Percentiles rank a stretch among this genome's conserved stretches.
These are phyloP conservation scores for Lophura nycthemera DNA, from an alignment of 2,113 vertebrate genomes.

Conservation along the genomic window DNA sequence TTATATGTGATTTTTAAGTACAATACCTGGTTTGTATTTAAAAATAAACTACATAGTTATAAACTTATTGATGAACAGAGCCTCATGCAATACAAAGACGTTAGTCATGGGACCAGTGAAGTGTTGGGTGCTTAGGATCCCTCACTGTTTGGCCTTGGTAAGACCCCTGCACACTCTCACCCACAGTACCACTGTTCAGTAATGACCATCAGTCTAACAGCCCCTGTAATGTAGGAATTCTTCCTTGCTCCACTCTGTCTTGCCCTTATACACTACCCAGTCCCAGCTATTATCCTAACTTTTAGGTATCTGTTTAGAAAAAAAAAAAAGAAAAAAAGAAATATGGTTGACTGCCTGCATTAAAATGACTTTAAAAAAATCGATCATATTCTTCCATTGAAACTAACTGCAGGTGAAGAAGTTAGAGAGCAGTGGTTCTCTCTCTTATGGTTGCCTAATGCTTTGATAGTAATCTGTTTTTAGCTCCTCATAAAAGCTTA, in stretches of 20 bases:
- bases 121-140: not conserved
- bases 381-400: not conserved
- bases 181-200: fast-evolving
- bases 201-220: not conserved
- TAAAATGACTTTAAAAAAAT: not conserved
- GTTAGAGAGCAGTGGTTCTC: not conserved
- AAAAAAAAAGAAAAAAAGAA: no score
- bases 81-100: no score
- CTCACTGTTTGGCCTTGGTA: fast-evolving
- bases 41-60: not conserved
- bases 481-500: not conserved
- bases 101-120: fast-evolving
- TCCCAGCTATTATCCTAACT: no score
- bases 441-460: not conserved
- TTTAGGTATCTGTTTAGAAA: no score
- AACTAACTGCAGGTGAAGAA: not conserved
- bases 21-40: not conserved
- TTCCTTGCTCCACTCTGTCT: not conserved
- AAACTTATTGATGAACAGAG: not conserved
- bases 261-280: no score
- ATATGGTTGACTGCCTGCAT: not conserved
- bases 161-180: fast-evolving
- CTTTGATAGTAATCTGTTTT: not conserved
- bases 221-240: not conserved
- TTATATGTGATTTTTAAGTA: not conserved